phyloP scores from a whole-genome alignment of 37 sponge, comb jelly and placozoan genomes.

The Tethya wilhelma region DNA sequence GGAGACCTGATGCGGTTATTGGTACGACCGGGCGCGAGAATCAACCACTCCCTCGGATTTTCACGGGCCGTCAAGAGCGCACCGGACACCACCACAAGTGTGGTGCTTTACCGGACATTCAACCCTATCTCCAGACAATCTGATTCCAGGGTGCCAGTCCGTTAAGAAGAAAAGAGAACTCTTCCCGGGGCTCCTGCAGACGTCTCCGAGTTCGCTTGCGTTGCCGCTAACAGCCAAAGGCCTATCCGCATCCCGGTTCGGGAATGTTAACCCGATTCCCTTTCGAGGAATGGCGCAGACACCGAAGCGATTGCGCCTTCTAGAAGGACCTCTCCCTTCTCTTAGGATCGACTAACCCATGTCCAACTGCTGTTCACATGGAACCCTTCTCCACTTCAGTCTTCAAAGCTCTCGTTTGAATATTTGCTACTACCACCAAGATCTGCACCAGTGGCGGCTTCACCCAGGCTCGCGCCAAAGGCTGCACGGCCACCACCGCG shows the following conservation, averaged over 20 bases:
- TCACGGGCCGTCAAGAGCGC: slow-evolving; percentile 74
- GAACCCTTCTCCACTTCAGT: slow-evolving; percentile 88
- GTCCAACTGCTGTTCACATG: slow-evolving; percentile 87
- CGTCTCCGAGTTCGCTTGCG: slow-evolving; percentile 69
- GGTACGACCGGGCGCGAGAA: slow-evolving; percentile 70
- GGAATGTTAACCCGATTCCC: slow-evolving; percentile 89
- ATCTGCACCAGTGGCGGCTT: slow-evolving; percentile 80
- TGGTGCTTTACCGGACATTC: slow-evolving; percentile 69
- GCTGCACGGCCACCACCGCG: slow-evolving; percentile 67
- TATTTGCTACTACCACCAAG: slow-evolving; percentile 94
- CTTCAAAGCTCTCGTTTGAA: slow-evolving; percentile 89
- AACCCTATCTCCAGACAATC: slow-evolving; percentile 83
- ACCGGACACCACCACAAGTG: slow-evolving; percentile 71
- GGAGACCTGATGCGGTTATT: slow-evolving; percentile 77
- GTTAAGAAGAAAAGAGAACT: slow-evolving; percentile 80
- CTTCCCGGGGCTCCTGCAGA: slow-evolving; percentile 71
- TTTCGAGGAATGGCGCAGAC: slow-evolving; percentile 58
- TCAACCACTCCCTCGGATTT: slow-evolving; percentile 71
- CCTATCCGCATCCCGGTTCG: slow-evolving; percentile 72
- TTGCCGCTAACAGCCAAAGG: slow-evolving; percentile 37
- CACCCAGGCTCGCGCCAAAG: slow-evolving; percentile 79
- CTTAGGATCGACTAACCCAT: slow-evolving; percentile 87
- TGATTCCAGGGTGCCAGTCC: slow-evolving; percentile 60
- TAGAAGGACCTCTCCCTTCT: slow-evolving; percentile 48
- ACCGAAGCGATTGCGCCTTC: slow-evolving; percentile 16